Percentiles rank a stretch among this genome's conserved stretches.
Conservation (phyloP, 1,140 invertebrate species). For the Caenorhabditis brenneri region DNA sequence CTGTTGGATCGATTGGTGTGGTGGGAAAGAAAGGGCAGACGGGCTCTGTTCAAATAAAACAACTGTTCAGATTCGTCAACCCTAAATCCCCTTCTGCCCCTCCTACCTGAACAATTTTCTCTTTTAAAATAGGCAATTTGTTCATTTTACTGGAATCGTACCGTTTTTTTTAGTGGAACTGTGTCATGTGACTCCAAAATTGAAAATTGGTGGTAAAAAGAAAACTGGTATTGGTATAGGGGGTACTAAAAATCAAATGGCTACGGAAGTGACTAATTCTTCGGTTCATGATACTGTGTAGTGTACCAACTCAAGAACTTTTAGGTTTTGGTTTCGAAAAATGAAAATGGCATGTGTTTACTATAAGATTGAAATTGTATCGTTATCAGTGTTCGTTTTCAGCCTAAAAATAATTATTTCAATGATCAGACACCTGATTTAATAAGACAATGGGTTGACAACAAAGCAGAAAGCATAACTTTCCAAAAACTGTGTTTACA, state of each 20-base stretch:
- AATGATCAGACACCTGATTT: neutral
- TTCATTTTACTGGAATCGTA: neutral
- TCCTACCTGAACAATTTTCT: neutral
- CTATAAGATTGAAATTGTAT: too few relatives aligned
- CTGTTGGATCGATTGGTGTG: neutral
- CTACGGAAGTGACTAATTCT: too few relatives aligned
- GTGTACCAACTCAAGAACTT: too few relatives aligned
- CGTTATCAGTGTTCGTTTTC: too few relatives aligned
- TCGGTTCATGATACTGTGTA: too few relatives aligned
- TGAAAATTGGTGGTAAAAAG: neutral
- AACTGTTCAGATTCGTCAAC: neutral
- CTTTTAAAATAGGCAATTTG: neutral
- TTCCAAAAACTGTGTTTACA: neutral
- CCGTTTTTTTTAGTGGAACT: neutral
- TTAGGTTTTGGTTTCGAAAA: too few relatives aligned
- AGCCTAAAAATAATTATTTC: neutral
- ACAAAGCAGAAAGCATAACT: neutral
- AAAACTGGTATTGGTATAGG: neutral
- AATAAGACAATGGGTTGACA: neutral
- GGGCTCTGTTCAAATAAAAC: conserved; percentile 14
- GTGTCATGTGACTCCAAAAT: neutral
- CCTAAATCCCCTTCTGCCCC: neutral
- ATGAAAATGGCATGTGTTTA: too few relatives aligned
- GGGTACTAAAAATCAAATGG: neutral
- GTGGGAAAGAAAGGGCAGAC: neutral